Conservation (phyloP, 2,113 vertebrate species). For the Saguinus midas region DNA sequence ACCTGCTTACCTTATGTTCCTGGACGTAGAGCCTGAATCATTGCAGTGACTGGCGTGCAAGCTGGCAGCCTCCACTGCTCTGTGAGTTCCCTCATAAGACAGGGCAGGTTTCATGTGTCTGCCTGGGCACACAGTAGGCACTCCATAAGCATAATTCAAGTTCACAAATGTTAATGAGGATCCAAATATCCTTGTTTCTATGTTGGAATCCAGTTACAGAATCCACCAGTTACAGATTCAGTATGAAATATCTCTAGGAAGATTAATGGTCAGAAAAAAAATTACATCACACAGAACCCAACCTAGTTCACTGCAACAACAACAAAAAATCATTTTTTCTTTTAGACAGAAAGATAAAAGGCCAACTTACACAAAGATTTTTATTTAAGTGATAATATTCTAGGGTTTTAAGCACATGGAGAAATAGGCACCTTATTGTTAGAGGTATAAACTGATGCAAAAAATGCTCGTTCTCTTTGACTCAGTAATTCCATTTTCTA, state of each 20-base stretch:
- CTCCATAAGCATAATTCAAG: background rate
- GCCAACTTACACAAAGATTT: background rate
- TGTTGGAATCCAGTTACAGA: background rate
- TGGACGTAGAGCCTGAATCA: background rate
- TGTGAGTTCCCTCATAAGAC: background rate
- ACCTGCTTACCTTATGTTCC: background rate
- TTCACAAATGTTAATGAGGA: background rate
- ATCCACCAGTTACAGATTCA: background rate
- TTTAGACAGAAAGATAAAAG: background rate
- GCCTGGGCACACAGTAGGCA: background rate
- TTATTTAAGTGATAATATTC: background rate
- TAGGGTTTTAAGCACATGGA: background rate
- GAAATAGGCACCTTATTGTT: background rate
- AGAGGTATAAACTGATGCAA: background rate
- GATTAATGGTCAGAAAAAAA: background rate
- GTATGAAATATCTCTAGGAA: background rate
- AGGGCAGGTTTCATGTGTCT: background rate
- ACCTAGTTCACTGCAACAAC: background rate
- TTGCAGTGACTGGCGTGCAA: too few relatives aligned
- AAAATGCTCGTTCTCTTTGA: background rate
- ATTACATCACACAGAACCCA: background rate
- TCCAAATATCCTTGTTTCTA: background rate
- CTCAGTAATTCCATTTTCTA: background rate
- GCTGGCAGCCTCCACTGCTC: background rate
- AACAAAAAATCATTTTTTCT: background rate